These are phyloP conservation scores for Lithophane leautieri DNA, from an alignment of 2,888 invertebrate species.

Conservation along the genomic window DNA sequence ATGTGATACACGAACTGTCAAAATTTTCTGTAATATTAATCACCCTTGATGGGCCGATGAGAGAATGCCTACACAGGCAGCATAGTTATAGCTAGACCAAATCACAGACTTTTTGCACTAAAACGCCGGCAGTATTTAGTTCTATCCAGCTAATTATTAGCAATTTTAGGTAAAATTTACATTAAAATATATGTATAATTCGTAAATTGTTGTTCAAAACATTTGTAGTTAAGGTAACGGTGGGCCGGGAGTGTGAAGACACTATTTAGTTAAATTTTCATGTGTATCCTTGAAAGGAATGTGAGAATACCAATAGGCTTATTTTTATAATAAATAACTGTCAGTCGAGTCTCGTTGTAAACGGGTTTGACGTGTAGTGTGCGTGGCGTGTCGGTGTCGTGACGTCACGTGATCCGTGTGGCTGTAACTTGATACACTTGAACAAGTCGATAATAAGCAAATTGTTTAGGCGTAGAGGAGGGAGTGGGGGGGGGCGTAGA, in stretches of 20 bases:
- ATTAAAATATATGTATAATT: conserved; percentile 45
- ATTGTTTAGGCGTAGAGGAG: conserved; percentile 55
- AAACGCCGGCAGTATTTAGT: conserved; percentile 54
- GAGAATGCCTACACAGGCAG: conserved; percentile 52
- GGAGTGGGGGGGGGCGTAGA: conserved; percentile 33
- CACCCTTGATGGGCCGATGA: conserved; percentile 46
- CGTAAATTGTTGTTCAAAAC: conserved; percentile 58
- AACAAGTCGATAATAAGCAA: conserved; percentile 39
- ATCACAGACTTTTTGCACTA: conserved; percentile 57
- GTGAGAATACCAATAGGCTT: conserved; percentile 50
- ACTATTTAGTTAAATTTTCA: conserved; percentile 53
- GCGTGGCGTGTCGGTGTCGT: conserved; percentile 35
- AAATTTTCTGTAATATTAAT: conserved; percentile 47
- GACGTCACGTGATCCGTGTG: conserved; percentile 23
- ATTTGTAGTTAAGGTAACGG: conserved; percentile 51
- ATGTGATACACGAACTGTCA: conserved; percentile 49
- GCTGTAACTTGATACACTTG: conserved; percentile 24
- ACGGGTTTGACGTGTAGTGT: conserved; percentile 56
- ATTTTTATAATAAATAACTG: conserved; percentile 43
- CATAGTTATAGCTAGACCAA: conserved; percentile 57
- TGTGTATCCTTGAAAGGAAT: conserved; percentile 48
- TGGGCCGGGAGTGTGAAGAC: conserved; percentile 41
- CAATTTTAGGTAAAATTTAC: conserved; percentile 57
- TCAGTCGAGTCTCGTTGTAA: conserved; percentile 53
- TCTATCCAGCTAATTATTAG: conserved; percentile 46